phyloP scores from a whole-genome alignment of 2,113 vertebrate genomes.

The Dicrurus megarhynchus region DNA sequence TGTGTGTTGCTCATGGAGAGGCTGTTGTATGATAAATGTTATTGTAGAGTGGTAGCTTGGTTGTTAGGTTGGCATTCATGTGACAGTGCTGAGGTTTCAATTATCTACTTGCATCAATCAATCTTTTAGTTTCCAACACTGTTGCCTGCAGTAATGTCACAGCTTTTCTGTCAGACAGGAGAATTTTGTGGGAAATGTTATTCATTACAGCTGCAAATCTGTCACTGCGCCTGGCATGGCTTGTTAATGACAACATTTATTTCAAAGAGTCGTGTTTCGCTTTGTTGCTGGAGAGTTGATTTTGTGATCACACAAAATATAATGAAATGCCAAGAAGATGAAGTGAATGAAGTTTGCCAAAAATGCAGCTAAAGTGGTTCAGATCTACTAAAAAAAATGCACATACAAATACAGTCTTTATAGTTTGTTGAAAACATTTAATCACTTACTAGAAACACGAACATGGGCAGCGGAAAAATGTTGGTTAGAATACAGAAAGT shows the following conservation, averaged over 20 bases:
- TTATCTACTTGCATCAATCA: slow-evolving; percentile 81
- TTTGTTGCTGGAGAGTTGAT: slow-evolving; percentile 81
- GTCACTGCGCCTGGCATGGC: slow-evolving; percentile 75
- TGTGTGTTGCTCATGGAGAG: slow-evolving; percentile 21
- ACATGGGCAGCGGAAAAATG: not conserved
- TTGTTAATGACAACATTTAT: slow-evolving; percentile 87
- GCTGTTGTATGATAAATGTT: slow-evolving; percentile 70
- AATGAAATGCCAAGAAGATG: slow-evolving; percentile 83
- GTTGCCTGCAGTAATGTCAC: slow-evolving; percentile 81
- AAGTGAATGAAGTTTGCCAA: slow-evolving; percentile 80
- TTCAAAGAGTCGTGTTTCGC: slow-evolving; percentile 77
- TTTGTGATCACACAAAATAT: slow-evolving; percentile 80
- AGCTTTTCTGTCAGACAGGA: slow-evolving; percentile 80
- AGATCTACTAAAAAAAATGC: slow-evolving; percentile 59
- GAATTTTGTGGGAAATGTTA: slow-evolving; percentile 81
- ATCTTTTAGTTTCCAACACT: slow-evolving; percentile 74
- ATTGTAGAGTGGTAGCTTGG: slow-evolving; percentile 52
- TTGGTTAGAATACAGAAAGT: not conserved
- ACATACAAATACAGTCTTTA: not conserved
- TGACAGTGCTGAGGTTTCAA: slow-evolving; percentile 78
- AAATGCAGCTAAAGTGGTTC: slow-evolving; percentile 73
- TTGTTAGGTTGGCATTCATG: slow-evolving; percentile 67
- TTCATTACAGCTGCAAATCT: slow-evolving; percentile 86
- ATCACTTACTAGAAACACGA: not conserved
- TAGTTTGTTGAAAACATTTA: slow-evolving; percentile 41